phyloP scores from a whole-genome alignment of 2,888 invertebrate species.

The Apamea sordens region DNA sequence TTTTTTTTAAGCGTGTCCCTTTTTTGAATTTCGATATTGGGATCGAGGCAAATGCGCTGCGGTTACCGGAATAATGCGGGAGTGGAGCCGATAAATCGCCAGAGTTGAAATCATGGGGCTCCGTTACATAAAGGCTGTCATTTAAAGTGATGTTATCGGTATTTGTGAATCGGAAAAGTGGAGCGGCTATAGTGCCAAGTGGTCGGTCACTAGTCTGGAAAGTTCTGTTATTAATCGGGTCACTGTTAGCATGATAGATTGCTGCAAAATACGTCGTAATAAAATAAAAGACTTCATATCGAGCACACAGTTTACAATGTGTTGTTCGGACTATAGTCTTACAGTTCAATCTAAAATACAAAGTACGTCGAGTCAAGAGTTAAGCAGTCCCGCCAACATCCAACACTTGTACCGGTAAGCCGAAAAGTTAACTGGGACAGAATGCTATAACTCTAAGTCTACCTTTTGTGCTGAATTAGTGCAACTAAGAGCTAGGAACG shows the following conservation, averaged over 20 bases:
- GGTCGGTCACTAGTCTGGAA: slow-evolving; percentile 17
- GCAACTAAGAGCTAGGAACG: slow-evolving; percentile 48
- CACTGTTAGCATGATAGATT: background rate
- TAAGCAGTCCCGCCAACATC: slow-evolving; percentile 45
- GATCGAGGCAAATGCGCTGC: slow-evolving; percentile 55
- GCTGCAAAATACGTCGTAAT: background rate
- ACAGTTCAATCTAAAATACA: slow-evolving; percentile 42
- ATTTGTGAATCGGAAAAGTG: slow-evolving; percentile 43
- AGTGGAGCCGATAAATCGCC: slow-evolving; percentile 51
- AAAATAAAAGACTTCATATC: slow-evolving; percentile 1
- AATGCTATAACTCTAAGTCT: slow-evolving; percentile 42
- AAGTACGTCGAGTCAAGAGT: slow-evolving; percentile 31
- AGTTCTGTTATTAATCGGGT: slow-evolving; percentile 17
- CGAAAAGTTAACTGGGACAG: slow-evolving; percentile 53
- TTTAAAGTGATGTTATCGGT: slow-evolving; percentile 50
- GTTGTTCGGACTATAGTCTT: background rate
- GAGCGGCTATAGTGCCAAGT: slow-evolving; percentile 27
- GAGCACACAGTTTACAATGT: background rate
- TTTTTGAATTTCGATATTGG: slow-evolving; percentile 69
- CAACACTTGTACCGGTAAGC: slow-evolving; percentile 50
- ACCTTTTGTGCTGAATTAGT: slow-evolving; percentile 59
- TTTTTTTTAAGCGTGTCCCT: slow-evolving; percentile 71
- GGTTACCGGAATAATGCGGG: slow-evolving; percentile 55
- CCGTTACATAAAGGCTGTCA: slow-evolving; percentile 48
- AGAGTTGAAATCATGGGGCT: slow-evolving; percentile 47